Evolutionary conservation across 2,113 vertebrate species (phyloP).

Genomic region (Ursus arctos): DNA sequence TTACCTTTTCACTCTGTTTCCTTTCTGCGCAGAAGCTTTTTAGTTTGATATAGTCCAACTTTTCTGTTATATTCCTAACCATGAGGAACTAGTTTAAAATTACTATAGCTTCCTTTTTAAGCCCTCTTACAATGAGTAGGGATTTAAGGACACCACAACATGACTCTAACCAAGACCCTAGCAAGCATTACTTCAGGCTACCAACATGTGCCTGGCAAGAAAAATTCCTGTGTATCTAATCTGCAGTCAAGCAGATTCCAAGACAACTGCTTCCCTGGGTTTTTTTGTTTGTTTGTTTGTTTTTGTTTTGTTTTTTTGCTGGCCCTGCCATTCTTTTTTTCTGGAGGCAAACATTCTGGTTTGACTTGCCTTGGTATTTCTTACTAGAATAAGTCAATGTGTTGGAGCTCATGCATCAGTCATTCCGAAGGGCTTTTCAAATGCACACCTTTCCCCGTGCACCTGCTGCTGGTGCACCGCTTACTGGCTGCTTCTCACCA

Average conservation of each 20-base stretch:
- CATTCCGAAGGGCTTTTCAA: not conserved
- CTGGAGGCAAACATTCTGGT: not conserved
- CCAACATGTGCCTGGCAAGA: not conserved
- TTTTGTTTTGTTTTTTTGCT: not conserved
- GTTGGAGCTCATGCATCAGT: not conserved
- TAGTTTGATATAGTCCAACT: not conserved
- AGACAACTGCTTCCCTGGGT: not conserved
- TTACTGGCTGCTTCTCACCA: not conserved
- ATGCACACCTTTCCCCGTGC: not conserved
- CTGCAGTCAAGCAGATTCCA: not conserved
- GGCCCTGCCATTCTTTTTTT: not conserved
- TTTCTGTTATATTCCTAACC: not conserved
- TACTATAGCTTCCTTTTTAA: not conserved
- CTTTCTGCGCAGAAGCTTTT: not conserved
- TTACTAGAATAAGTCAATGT: not conserved
- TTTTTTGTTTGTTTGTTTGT: not conserved
- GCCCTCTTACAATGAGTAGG: not conserved
- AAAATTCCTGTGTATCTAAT: not conserved
- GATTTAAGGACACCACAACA: not conserved
- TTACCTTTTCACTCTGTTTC: not conserved
- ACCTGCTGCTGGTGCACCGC: not conserved
- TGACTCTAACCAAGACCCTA: not conserved
- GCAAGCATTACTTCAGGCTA: not conserved
- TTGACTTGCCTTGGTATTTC: not conserved
- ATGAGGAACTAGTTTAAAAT: not conserved